A percentile compares a stretch with the other conserved stretches of the same genome.
Conservation (phyloP, 2,113 vertebrate species). For the Bos javanicus region DNA sequence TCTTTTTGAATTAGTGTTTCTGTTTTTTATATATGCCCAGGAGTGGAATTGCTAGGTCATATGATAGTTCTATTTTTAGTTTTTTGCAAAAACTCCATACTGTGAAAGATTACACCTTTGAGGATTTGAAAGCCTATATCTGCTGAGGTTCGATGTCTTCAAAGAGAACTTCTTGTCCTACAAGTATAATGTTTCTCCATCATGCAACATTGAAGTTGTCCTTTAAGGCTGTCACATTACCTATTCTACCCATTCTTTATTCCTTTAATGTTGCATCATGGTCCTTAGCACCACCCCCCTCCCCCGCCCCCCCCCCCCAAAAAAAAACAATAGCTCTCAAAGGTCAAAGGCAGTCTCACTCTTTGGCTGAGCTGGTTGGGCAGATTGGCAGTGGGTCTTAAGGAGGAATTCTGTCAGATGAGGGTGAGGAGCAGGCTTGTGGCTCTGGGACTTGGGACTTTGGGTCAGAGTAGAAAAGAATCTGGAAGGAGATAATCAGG, state of each 20-base stretch:
- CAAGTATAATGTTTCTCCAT: background rate
- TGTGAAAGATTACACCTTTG: background rate
- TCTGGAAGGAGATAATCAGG: background rate
- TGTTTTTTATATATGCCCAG: background rate
- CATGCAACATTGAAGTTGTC: background rate
- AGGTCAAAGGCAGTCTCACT: background rate
- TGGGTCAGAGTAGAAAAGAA: background rate
- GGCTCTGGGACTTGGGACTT: background rate
- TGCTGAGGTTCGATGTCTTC: background rate
- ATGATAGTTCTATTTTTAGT: background rate
- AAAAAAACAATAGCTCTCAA: background rate
- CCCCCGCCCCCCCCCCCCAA: too few relatives aligned
- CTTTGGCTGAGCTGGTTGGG: background rate
- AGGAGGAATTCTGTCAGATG: background rate
- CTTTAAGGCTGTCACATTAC: background rate
- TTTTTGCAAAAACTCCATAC: background rate
- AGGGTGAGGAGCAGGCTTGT: background rate
- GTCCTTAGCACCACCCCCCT: background rate
- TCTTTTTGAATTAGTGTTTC: background rate
- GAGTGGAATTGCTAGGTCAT: background rate
- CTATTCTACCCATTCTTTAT: background rate
- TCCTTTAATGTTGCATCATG: background rate
- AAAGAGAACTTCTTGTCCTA: background rate
- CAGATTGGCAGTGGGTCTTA: background rate
- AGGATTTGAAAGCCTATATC: background rate